Evolutionary conservation across 2,797 vertebrate genomes (phyloP), one percentile per base, ranked within the genome.

Genomic region (Pampus argenteus): DNA sequence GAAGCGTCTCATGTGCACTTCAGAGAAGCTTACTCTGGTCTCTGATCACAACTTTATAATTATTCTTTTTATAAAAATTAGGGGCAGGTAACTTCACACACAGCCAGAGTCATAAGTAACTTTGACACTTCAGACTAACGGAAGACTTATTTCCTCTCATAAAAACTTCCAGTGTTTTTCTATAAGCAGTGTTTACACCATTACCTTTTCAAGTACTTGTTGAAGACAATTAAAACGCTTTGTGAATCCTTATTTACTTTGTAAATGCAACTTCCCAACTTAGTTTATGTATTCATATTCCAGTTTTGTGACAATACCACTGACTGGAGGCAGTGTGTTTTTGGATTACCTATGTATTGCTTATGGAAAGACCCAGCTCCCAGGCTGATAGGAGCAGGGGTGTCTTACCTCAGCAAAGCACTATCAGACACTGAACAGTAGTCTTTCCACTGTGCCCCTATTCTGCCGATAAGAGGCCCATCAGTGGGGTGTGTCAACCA

Each of bases 351-450:
- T 71, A 47, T 75, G 75, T 67, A 47, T 62, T 71, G 71, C 66
- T 66, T 59, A 58, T 75, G 73, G 76, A 59, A 78, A 75, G 62
- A 78, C 57, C 31, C 59, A 75, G 71, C 89, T 87, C 73, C 40
- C 60, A 28, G 64, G 67, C 85, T 89, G 91, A 94, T 92, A 91
- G 83, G 86, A 68, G 71, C 56, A 9, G 72, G 71, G 81, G 75
- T 83, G 79, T 86, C 79, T 88, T 87, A 64, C 74, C 86, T 90
- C 83, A 90, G 87, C 62, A 20, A 1, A 38, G 66, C 66, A 73
- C 85, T 94, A 94, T 94, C 92, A 85, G 86, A 74, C 78, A 70
- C 51, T 45, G 64, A 88, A 83, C 91, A 89, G 91, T 86, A 79
- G 86, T 85, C 84, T 87, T 89, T 91, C 90, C 90, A 83, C 86